Evolutionary conservation across 2,113 vertebrate species (phyloP).

Genomic region (Rhynchopsitta pachyrhyncha): DNA sequence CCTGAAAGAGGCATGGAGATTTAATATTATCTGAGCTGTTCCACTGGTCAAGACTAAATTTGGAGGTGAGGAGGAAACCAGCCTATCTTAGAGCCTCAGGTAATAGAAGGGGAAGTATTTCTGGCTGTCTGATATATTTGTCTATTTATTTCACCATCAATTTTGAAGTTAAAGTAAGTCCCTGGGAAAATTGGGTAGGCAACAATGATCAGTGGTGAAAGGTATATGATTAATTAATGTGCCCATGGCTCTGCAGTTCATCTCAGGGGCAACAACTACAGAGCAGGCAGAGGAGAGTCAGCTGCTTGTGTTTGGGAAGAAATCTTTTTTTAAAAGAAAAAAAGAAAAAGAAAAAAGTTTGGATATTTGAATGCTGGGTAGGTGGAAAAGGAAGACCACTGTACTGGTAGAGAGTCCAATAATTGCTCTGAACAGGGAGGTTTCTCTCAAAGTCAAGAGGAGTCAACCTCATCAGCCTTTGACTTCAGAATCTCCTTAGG

Average conservation of each 20-base stretch:
- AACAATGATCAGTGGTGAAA: slow-evolving; percentile 4
- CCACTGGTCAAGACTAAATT: neutral
- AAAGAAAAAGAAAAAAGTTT: neutral
- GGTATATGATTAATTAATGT: neutral
- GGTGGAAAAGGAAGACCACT: neutral
- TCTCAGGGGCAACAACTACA: neutral
- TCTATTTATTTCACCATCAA: slow-evolving; percentile 32
- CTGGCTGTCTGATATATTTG: slow-evolving; percentile 42
- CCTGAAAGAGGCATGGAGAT: neutral
- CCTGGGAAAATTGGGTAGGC: neutral
- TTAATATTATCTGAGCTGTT: neutral
- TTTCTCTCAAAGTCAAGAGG: neutral
- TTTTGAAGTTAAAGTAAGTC: slow-evolving; percentile 7
- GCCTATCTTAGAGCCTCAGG: neutral
- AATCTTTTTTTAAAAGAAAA: neutral
- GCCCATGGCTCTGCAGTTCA: neutral
- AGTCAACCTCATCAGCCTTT: neutral
- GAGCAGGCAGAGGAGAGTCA: neutral
- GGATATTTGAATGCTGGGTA: neutral
- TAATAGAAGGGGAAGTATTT: neutral
- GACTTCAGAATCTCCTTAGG: neutral
- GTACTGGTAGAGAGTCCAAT: neutral
- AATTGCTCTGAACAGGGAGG: neutral
- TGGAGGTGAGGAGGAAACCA: neutral
- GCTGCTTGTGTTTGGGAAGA: neutral